These are phyloP conservation scores for Diorhabda sublineata DNA, from an alignment of 1,140 invertebrate species.

Conservation along the genomic window DNA sequence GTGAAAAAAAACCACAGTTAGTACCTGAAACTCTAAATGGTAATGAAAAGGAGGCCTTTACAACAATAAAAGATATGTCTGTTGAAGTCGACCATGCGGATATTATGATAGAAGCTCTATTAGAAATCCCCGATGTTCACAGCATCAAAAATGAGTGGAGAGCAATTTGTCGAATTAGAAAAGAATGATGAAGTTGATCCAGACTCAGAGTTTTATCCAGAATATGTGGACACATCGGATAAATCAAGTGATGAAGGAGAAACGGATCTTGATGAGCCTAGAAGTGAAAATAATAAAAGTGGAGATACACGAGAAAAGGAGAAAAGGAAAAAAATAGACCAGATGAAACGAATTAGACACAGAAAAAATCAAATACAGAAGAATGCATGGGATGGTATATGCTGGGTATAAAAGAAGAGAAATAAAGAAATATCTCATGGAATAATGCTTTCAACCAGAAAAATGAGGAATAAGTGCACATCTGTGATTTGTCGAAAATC, in stretches of 20 bases:
- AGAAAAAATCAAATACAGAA: not conserved
- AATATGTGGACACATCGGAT: not conserved
- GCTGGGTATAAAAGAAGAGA: too few relatives aligned
- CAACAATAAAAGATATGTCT: too few relatives aligned
- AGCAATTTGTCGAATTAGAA: not conserved
- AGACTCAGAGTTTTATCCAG: too few relatives aligned
- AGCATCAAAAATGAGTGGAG: not conserved
- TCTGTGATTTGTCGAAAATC: too few relatives aligned
- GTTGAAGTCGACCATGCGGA: not conserved
- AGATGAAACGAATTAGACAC: not conserved
- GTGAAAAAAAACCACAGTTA: too few relatives aligned
- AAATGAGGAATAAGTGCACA: not conserved
- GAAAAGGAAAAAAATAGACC: not conserved
- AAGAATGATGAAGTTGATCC: not conserved
- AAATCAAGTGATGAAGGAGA: not conserved
- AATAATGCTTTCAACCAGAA: not conserved
- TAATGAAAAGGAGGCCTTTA: too few relatives aligned
- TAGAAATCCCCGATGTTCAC: not conserved
- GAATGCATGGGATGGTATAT: too few relatives aligned
- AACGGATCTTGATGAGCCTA: not conserved
- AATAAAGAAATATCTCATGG: too few relatives aligned
- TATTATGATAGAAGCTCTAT: not conserved
- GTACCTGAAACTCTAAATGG: too few relatives aligned
- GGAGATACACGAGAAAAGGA: not conserved
- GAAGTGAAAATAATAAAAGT: not conserved